A percentile compares a stretch with the other conserved stretches of the same genome.
These are phyloP conservation scores for Delichon dasypus DNA, from an alignment of 2,797 vertebrate genomes.

Conservation along the genomic window DNA sequence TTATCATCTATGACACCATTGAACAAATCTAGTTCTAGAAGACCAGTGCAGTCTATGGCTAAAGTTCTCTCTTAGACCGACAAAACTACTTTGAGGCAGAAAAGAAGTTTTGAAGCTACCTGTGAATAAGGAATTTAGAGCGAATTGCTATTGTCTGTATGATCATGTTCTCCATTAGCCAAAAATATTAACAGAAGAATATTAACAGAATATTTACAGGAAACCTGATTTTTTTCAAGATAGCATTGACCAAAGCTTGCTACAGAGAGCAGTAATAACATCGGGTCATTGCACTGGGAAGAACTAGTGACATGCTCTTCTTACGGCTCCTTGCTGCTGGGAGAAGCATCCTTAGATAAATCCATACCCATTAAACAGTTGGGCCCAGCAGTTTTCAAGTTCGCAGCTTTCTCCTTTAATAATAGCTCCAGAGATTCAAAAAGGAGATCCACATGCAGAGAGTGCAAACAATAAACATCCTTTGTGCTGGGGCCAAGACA, in stretches of 20 bases:
- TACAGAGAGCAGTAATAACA: background rate
- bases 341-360: background rate
- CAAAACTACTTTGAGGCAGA: background rate
- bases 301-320: background rate
- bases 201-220: background rate
- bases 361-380: background rate
- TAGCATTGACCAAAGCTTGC: background rate
- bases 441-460: background rate
- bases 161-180: background rate
- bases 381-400: background rate
- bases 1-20: background rate
- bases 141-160: background rate
- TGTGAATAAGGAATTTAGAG: background rate
- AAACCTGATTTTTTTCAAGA: background rate
- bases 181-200: background rate
- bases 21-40: background rate
- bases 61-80: background rate
- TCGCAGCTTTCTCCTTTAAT: background rate
- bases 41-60: background rate
- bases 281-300: background rate
- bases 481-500: background rate
- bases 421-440: background rate
- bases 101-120: background rate
- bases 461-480: background rate
- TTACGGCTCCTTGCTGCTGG: background rate